These are phyloP conservation scores for Petrocephalus schoutedeni DNA, from an alignment of 2,797 vertebrate genomes.

Conservation along the genomic window DNA sequence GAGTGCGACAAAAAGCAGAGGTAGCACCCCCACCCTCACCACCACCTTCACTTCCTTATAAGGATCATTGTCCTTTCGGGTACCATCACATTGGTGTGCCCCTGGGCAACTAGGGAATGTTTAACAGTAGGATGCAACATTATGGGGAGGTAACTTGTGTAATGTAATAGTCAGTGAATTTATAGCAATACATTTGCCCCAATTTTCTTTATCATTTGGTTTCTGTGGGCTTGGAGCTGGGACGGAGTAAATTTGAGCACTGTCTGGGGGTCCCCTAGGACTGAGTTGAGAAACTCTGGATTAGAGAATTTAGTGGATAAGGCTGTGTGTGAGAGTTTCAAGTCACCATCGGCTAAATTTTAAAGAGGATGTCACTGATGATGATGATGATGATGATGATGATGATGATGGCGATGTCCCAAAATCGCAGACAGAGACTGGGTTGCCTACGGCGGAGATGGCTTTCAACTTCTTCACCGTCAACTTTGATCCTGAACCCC, in stretches of 20 bases:
- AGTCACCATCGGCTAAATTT: not conserved
- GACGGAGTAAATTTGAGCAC: not conserved
- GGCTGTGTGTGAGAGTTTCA: not conserved
- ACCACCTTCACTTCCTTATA: not conserved
- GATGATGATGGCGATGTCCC: not conserved
- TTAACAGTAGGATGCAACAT: not conserved
- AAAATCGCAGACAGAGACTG: conserved; percentile 55
- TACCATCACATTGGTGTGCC: not conserved
- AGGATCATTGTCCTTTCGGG: not conserved
- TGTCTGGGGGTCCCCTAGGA: not conserved
- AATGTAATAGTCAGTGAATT: not conserved
- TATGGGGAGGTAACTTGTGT: not conserved
- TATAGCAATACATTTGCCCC: not conserved
- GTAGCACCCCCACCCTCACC: conserved; percentile 43
- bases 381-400: not conserved
- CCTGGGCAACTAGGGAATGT: not conserved
- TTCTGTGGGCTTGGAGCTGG: not conserved
- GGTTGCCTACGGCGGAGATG: conserved; percentile 75
- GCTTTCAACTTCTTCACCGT: conserved; percentile 90
- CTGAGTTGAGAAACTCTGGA: not conserved
- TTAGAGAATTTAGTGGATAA: not conserved
- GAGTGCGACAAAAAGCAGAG: conserved; percentile 51
- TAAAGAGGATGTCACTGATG: not conserved
- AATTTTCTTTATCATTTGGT: not conserved
- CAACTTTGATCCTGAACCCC: conserved; percentile 74